Base-by-base conservation (phyloP, 2,888 invertebrate genomes). In the Cephus sareptanus region DNA sequence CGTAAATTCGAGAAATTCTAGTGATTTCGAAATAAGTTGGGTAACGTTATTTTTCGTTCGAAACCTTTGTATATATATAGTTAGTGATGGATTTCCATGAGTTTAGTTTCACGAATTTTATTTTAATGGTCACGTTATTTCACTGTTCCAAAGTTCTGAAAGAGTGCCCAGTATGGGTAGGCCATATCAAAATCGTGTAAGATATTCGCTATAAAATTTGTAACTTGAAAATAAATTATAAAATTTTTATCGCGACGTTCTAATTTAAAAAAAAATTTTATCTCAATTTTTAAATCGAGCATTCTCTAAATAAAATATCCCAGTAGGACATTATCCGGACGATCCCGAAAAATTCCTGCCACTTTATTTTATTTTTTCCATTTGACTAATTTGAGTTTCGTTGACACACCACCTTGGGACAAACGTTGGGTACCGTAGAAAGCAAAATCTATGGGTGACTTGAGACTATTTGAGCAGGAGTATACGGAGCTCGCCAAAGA, bases 401-500 rank as follows among this genome's bases (percentile, higher is more conserved):
- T 84, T 86, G 75, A 85, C 78, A 85, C 78, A 81, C 77, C 78
- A 77, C 71, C 69, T 77, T 76, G 81, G 79, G 79, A 76, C 78
- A 81, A 83, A 81, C 80, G 79, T 71, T 71, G 71, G 71, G 71
- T 71, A 71, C 71, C 87, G 85, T 89, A 94, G 94, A 92, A 93
- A 90, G 92, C 93, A 89, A 93, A 93, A 89, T 94, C 93, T 84
- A 92, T 93, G 91, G 92, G 91, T 85, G 93, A 93, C 89, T 92
- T 92, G 86, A 88, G 90, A 83, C 82, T 90, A 80, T 89, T 89
- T 86, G 86, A 88, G 88, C 87, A 91, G 89, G 89, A 89, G 84
- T 87, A 81, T 81, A 85, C 84, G 83, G 88, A 86, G 83, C 86
- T 85, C 82, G 81, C 84, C 87, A 89, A 83, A 84, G 86, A 87